Base-by-base conservation (phyloP, 2,113 vertebrate genomes). In the Colistium nudipinnis region DNA sequence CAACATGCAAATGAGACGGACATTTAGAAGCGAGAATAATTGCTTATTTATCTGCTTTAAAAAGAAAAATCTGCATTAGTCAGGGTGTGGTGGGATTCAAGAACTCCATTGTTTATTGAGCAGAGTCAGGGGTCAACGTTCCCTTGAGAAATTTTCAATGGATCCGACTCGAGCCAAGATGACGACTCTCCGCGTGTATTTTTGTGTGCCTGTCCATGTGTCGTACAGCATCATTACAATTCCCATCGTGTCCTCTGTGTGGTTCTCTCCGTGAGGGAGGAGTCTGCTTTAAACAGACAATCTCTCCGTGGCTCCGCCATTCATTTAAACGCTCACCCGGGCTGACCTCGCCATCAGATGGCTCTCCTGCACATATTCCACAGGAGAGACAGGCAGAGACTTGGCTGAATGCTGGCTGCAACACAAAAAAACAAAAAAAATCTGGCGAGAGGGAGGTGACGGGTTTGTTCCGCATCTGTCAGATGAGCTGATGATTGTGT, bases 371-470 rank as follows among this genome's bases (percentile, higher is more conserved):
- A 22, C 27, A 35, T 69, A 33, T 53, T 59, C 35, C 25, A 44
- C 57, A 33, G 31, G 61, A 44, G 19, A n/a, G 7, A 39, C 0
- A 3, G 45, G 31, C 45, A 3, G 19, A 67, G 48, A 56, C 7
- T 10, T 27, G 1, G 59, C 6, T 0, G 30, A 60, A 43, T 17
- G 0, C 41, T 74, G 43, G 38, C 27, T 27, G 3, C 35, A 9
- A 7, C 1, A 38, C 12, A 28, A 39, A 53, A n/a, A n/a, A n/a
- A n/a, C n/a, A n/a, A n/a, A n/a, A n/a, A n/a, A n/a, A n/a, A n/a
- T n/a, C n/a, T n/a, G n/a, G 51, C 51, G 72, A 51, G 2, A 20
- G n/a, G 9, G 27, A 63, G 51, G 31, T 78, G 70, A 66, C n/a
- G 14, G 2, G 38, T 52, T 39, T 63, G 19, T 22, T 70, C 14